Evolutionary conservation across 2,797 vertebrate genomes (phyloP).

Genomic region (Glyptemys insculpta): DNA sequence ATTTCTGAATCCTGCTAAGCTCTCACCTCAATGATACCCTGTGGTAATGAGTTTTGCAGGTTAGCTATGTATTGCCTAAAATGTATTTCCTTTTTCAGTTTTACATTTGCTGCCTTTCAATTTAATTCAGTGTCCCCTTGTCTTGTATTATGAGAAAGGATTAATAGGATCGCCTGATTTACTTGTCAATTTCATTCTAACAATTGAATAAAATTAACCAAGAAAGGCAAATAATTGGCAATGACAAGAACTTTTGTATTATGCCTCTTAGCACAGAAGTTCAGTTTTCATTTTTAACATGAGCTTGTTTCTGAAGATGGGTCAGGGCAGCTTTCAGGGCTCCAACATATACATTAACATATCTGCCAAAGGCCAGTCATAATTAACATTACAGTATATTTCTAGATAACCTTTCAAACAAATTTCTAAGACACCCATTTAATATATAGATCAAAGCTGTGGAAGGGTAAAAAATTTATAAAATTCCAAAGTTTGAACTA

Average conservation of each 20-base stretch:
- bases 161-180: neutral
- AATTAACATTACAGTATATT: neutral
- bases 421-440: slow-evolving; percentile 21
- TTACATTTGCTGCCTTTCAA: neutral
- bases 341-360: neutral
- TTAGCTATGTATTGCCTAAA: neutral
- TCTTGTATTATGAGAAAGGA: neutral
- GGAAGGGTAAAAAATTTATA: neutral
- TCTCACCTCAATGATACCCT: neutral
- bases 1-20: neutral
- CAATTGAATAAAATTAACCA: neutral
- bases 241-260: neutral
- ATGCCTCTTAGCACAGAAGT: neutral
- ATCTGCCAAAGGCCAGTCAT: neutral
- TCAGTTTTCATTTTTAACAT: neutral
- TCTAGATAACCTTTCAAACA: neutral
- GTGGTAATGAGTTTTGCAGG: neutral
- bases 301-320: neutral
- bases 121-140: neutral
- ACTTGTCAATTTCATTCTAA: neutral
- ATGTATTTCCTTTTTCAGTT: neutral
- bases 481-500: neutral
- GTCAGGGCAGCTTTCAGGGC: neutral
- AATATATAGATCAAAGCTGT: slow-evolving; percentile 16
- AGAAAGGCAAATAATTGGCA: slow-evolving; percentile 1